Evolutionary conservation across 2,888 invertebrate species (phyloP), one percentile per base, ranked within the genome.

Genomic region (Amphimallon solstitiale): DNA sequence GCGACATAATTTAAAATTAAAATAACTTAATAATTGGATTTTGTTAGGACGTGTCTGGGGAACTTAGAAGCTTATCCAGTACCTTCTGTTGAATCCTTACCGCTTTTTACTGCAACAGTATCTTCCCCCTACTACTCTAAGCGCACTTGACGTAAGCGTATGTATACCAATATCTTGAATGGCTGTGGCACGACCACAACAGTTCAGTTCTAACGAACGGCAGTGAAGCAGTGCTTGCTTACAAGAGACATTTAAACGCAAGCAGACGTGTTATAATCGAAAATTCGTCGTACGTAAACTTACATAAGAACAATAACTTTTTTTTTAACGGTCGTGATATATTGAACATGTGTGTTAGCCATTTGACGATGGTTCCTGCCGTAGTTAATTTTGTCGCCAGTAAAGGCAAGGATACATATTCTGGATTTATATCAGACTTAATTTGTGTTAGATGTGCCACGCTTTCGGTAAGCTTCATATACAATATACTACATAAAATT

Each of bases 321-420:
- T 3, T 3, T 29, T 29, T 9, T 1, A 29, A 29, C 29, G 29
- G 29, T 14, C 51, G 10, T 43, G 29, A 29, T 29, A 29, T 23
- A 19, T 35, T 34, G 63, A 59, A 72, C 72, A 82, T 82, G 82
- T 82, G 81, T 71, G 81, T 82, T 69, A 81, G 78, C 74, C 79
- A 80, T 71, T 74, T 79, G 61, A 77, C 78, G 54, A 82, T 83
- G 82, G 81, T 82, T 37, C 82, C 82, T 62, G 77, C 82, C 65
- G 80, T 82, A 72, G 80, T 82, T 70, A 81, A 82, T 74, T 76
- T 81, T 45, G 81, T 83, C 62, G 78, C 81, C 10, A 79, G 76
- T 60, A 82, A 82, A 71, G 81, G 81, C 66, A 80, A 80, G 72
- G 81, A 81, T 74, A 79, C 79, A 38, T 81, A 82, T 68, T 74